These are phyloP conservation scores for Campopleginae sp. DNA, from an alignment of 2,888 invertebrate genomes.

Conservation along the genomic window DNA sequence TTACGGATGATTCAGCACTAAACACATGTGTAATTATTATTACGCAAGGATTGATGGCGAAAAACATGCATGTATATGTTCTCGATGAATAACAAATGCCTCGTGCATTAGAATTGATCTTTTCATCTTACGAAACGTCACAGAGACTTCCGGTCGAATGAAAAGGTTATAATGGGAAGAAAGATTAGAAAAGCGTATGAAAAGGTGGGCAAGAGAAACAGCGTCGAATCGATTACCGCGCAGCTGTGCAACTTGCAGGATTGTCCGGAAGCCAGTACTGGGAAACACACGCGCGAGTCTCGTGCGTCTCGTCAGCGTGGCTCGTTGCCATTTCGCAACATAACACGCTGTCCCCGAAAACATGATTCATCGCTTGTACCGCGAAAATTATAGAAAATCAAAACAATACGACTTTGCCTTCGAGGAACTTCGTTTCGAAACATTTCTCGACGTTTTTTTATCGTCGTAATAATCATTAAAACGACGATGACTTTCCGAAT, in stretches of 20 bases:
- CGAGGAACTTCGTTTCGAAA: not conserved
- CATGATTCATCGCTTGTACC: constrained; percentile 13
- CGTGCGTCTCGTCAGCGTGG: constrained; percentile 66
- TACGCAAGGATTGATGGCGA: not conserved
- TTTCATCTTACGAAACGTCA: constrained; percentile 40
- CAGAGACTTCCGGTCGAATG: constrained; percentile 5
- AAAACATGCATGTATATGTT: not conserved
- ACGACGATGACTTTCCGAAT: not conserved
- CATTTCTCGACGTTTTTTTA: not conserved
- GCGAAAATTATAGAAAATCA: not conserved
- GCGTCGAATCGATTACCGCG: constrained; percentile 63
- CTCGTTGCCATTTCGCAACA: constrained; percentile 60
- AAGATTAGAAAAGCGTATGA: constrained; percentile 28
- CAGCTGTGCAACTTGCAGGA: constrained; percentile 40
- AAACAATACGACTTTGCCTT: not conserved
- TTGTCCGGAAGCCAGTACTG: constrained; percentile 25
- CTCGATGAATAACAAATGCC: not conserved
- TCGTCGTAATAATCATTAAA: not conserved
- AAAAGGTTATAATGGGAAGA: constrained; percentile 5
- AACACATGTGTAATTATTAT: not conserved
- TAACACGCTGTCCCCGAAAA: not conserved
- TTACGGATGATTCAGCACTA: constrained; percentile 2
- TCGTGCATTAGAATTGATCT: constrained; percentile 14
- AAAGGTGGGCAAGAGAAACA: constrained; percentile 43
- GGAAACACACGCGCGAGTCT: constrained; percentile 3